These are phyloP conservation scores for Agonopterix arenella DNA, from an alignment of 2,888 invertebrate genomes.

Conservation along the genomic window DNA sequence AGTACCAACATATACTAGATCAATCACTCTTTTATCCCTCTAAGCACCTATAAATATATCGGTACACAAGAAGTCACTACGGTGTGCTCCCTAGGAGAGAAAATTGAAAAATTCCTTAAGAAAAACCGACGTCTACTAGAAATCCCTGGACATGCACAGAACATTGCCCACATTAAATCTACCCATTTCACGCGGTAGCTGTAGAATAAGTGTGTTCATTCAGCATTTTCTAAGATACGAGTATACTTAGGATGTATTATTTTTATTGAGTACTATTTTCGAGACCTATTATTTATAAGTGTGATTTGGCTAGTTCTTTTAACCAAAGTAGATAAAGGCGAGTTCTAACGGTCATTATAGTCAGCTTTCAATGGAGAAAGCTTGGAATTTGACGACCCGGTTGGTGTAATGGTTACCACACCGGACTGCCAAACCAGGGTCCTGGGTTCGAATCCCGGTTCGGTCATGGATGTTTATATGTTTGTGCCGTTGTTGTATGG, in stretches of 20 bases:
- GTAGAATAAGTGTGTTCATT: constrained; percentile 2
- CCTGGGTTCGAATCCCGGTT: no score
- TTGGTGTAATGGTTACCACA: no score
- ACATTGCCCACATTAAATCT: constrained; percentile 29
- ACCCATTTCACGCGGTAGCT: constrained; percentile 27
- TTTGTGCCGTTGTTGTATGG: no score
- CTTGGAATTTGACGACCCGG: no score
- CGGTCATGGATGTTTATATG: no score
- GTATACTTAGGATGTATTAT: neutral
- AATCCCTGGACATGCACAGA: constrained; percentile 30
- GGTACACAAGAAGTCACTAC: neutral
- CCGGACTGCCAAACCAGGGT: no score
- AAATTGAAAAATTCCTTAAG: constrained; percentile 53
- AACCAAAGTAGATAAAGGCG: neutral
- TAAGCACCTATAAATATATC: no score
- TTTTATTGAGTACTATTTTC: neutral
- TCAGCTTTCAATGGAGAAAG: no score
- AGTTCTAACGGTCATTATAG: no score
- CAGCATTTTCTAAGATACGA: neutral
- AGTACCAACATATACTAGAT: no score
- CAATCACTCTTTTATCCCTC: no score
- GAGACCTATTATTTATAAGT: neutral
- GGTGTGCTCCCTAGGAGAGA: constrained; percentile 10
- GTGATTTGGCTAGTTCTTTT: neutral
- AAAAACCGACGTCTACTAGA: constrained; percentile 31